Evolutionary conservation across 2,797 vertebrate species (phyloP).

Genomic region (Anas bahamensis): DNA sequence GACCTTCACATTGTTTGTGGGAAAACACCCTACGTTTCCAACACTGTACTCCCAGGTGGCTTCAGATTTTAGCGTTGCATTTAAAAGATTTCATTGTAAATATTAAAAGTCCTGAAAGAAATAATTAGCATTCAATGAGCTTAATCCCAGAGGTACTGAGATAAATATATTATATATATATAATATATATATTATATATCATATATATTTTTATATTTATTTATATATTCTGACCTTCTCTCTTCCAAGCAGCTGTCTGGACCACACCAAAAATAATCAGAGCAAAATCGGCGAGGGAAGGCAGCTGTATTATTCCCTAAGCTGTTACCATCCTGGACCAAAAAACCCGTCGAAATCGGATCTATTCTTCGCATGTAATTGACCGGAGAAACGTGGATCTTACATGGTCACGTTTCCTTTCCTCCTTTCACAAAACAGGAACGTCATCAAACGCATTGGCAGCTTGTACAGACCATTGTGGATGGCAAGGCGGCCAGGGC

Average conservation of each 20-base stretch:
- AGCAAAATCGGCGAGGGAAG: not conserved
- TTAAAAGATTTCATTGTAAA: conserved; percentile 58
- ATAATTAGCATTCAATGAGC: conserved; percentile 43
- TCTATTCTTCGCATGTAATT: conserved; percentile 58
- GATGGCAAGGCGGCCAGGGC: conserved; percentile 49
- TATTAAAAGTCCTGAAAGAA: conserved; percentile 62
- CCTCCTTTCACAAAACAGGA: conserved; percentile 70
- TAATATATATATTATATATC: conserved; percentile 39
- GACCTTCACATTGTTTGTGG: conserved; percentile 59
- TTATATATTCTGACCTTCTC: conserved; percentile 59
- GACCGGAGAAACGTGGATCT: conserved; percentile 67
- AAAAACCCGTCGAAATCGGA: conserved; percentile 26
- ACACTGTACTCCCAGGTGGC: conserved; percentile 52
- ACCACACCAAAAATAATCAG: conserved; percentile 21
- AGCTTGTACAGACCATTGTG: conserved; percentile 64
- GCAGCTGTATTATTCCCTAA: conserved; percentile 44
- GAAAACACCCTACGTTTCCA: conserved; percentile 51
- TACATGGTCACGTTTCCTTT: conserved; percentile 70
- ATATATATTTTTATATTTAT: conserved; percentile 57
- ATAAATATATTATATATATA: conserved; percentile 61
- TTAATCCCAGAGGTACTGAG: conserved; percentile 46
- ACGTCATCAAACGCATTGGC: conserved; percentile 70
- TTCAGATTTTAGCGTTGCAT: conserved; percentile 33
- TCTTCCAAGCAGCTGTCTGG: conserved; percentile 58
- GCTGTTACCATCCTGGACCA: conserved; percentile 41